Evolutionary conservation across 2,113 vertebrate species (phyloP), one percentile per base, ranked within the genome.

Genomic region (Axis porcinus): DNA sequence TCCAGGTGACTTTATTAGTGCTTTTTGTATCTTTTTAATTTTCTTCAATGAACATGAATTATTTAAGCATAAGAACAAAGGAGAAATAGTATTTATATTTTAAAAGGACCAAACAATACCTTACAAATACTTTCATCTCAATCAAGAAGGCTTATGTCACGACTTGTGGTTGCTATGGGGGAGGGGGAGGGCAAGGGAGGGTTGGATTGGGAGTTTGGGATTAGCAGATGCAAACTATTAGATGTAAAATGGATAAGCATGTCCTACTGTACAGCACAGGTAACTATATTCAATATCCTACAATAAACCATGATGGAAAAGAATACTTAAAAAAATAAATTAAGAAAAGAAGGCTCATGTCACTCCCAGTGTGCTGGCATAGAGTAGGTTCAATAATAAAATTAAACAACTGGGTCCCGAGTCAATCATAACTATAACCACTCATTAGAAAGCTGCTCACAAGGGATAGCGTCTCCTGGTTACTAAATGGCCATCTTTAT

Each of bases 391-490:
- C 54, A 89, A n/a, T 21, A 84, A 36, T 43, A 79, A 88, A 27
- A 47, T 85, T 30, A 55, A 67, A 82, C 21, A 25, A 47, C 12
- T 85, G 45, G 40, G 54, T 89, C 43, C 55, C 94, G 10, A 90
- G 70, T 62, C 81, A 85, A 58, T 27, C 87, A 50, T 28, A 64
- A 85, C 84, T 36, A 33, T 30, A 82, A 62, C 52, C 84, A 88
- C 79, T 96, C 30, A 81, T 96, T 58, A 95, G 96, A 89, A 85
- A 96, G 74, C 33, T 85, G 30, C n/a, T 86, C 54, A 81, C n/a
- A 7, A 92, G 90, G n/a, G 67, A 93, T n/a, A 33, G 58, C 30
- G 47, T 86, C 91, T 86, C 70, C 36, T 90, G 86, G 85, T 92
- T 93, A 85, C 78, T 76, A 52, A 96, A 86, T 30, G 84, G n/a